Conservation (phyloP, 2,113 vertebrate genomes). For the Urocolius indicus region DNA sequence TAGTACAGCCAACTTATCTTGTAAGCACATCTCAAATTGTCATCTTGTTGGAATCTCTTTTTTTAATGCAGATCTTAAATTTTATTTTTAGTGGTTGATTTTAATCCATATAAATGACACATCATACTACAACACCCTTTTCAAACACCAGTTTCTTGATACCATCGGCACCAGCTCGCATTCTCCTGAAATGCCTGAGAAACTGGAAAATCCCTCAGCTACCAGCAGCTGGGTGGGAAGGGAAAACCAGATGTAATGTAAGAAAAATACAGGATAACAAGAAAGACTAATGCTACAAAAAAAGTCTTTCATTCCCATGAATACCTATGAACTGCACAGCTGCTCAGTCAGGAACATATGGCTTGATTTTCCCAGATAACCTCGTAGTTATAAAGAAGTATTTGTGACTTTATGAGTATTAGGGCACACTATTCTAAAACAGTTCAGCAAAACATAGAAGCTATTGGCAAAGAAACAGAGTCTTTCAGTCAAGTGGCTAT, state of each 20-base stretch:
- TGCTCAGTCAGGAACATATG: neutral
- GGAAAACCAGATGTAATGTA: neutral
- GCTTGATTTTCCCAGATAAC: neutral
- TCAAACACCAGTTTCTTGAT: neutral
- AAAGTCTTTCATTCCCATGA: neutral
- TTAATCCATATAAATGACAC: neutral
- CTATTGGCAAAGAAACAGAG: neutral
- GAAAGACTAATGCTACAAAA: neutral
- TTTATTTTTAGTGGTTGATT: neutral
- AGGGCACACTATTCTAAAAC: neutral
- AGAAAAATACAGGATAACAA: neutral
- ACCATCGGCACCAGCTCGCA: neutral
- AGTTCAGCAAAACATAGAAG: neutral
- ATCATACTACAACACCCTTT: neutral
- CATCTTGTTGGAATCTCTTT: no score
- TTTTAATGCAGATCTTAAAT: neutral
- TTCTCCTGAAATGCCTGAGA: neutral
- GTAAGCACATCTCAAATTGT: neutral
- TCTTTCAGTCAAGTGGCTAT: neutral
- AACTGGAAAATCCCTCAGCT: neutral
- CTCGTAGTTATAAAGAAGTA: neutral
- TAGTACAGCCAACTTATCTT: neutral
- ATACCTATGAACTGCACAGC: neutral
- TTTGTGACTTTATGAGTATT: neutral
- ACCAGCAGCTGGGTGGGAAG: neutral